Evolutionary conservation across 2,888 invertebrate species (phyloP), one percentile per base, ranked within the genome.

Genomic region (Neria commutata): DNA sequence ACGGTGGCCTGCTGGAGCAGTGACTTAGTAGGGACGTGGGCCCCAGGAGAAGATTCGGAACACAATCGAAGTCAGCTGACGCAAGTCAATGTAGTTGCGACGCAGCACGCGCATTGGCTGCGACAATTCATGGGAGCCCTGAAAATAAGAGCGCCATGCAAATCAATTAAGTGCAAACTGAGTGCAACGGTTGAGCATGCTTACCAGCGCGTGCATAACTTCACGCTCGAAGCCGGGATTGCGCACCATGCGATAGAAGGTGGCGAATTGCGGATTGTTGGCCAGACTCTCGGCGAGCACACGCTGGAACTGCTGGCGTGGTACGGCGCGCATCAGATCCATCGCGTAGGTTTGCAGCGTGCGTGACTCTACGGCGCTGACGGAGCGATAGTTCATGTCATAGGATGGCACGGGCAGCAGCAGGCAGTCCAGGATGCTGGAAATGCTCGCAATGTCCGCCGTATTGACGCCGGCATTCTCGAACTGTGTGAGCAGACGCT

Each of bases 1-100:
- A n/a, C n/a, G n/a, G n/a, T n/a, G n/a, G n/a, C n/a, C n/a, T n/a
- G n/a, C n/a, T n/a, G n/a, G n/a, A n/a, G n/a, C n/a, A n/a, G n/a
- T n/a, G n/a, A 29, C 6, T 29, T 29, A 29, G 11, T 6, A 29
- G 29, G 17, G 46, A 50, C 6, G 17, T 8, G 17, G 10, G 65
- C 54, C 72, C 71, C 70, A 74, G 54, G 56, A 54, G 14, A 73
- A 48, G 40, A 73, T 65, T 56, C 65, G 42, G 53, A 62, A 11
- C 16, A 26, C 56, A 24, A 54, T 61, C 14, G 56, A 46, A 2
- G 70, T 51, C 33, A 73, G 54, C 45, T 65, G 58, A 2, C 47
- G 56, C 37, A 75, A 3, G 53, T 73, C 66, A 65, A 73, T 74
- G 54, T 71, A 70, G 48, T 75, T 55, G 37, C 64, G 67, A 16